A percentile compares a stretch with the other conserved stretches of the same genome.
Evolutionary conservation across 2,113 vertebrate species (phyloP).

Genomic region (Cavia porcellus): DNA sequence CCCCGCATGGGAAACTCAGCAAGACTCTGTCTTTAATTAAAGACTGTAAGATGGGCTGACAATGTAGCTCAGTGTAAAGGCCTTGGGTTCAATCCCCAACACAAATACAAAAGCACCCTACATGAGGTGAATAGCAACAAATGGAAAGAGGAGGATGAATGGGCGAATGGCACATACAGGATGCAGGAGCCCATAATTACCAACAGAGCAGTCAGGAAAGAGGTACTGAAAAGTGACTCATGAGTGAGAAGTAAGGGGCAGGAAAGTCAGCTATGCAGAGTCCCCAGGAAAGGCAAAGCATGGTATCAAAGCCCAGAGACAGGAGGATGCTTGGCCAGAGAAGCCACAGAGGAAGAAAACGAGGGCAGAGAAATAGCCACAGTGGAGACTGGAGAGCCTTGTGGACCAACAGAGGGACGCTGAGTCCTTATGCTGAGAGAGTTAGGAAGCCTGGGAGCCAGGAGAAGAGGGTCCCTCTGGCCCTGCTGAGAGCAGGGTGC

Average conservation of each 20-base stretch:
- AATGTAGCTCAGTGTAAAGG: background rate
- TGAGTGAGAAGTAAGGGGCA: background rate
- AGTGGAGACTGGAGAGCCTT: background rate
- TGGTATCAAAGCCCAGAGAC: background rate
- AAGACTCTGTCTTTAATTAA: background rate
- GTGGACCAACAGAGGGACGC: rapidly evolving
- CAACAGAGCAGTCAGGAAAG: background rate
- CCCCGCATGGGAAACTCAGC: background rate
- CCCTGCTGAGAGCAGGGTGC: background rate
- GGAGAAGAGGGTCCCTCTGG: background rate
- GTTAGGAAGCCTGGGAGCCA: background rate
- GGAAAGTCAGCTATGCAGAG: no score
- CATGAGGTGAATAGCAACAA: background rate
- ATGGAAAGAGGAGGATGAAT: background rate
- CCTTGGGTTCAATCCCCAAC: background rate
- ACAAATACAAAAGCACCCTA: rapidly evolving
- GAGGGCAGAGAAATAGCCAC: background rate
- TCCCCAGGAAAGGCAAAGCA: background rate
- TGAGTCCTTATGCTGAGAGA: background rate
- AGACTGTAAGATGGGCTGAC: background rate
- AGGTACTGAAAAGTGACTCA: background rate
- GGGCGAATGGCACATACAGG: background rate
- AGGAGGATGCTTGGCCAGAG: background rate
- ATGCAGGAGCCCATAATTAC: background rate
- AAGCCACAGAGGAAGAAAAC: background rate